Evolutionary conservation across 2,797 vertebrate genomes (phyloP), one percentile per base, ranked within the genome.

Genomic region (Melanotaenia pygmaea): DNA sequence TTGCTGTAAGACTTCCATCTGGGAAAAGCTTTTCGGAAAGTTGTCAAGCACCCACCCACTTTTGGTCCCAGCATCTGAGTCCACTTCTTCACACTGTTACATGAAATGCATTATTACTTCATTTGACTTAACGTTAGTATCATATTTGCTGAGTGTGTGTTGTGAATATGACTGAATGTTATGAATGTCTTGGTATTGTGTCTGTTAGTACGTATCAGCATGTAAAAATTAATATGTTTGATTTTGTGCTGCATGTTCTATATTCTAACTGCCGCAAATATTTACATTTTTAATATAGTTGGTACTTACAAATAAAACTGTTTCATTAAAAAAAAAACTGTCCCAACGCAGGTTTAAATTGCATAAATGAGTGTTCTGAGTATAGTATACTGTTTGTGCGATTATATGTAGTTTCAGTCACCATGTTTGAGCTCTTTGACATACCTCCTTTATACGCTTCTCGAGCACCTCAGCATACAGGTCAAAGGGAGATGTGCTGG

Each of bases 1-100:
- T 54, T 95, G 83, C 58, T 82, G 47, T 67, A 98, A 89, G 63
- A 70, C 77, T 45, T 80, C 70, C 93, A 96, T 91, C 56, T 97
- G 93, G 1, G 94, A 93, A 73, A 43, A 18, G 56, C 79, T 88
- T 30, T 87, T 79, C 59, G 97, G 96, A 72, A 95, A 96, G 90
- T 97, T 97, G 87, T 99, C 96, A 57, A 99, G 84, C 64, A 99
- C 93, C 98, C 98, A 99, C 28, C 97, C 97, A 74, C 94, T 94
- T 74, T 76, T 90, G 59, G 76, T 67, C 32, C 92, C 83, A 53
- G 86, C 88, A 74, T 88, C 93, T 58, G 81, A 50, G 86, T 94
- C 92, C 7, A 80, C 70, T 43, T 90, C 89, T 59, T 94, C 86
- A 80, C 91, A 89, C 94, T 95, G 84, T 70, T 59, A 85, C 45